phyloP scores from a whole-genome alignment of 2,888 invertebrate genomes.

The Drosophila yooni region DNA sequence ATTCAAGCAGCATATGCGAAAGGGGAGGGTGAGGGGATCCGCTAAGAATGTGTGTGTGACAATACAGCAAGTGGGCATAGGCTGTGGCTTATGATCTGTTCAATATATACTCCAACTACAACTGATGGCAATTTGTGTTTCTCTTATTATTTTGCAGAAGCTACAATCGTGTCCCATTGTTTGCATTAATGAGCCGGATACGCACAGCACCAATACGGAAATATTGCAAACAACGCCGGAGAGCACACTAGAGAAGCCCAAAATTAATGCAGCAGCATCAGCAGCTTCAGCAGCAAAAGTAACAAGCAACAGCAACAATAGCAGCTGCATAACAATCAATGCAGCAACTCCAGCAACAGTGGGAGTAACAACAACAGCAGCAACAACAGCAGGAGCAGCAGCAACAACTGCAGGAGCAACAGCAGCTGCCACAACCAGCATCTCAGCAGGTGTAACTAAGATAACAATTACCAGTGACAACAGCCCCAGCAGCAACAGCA shows the following conservation, averaged over 20 bases:
- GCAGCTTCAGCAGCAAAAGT: constrained; percentile 39
- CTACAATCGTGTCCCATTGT: constrained; percentile 89
- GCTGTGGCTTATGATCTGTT: not conserved
- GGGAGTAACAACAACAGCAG: constrained; percentile 15
- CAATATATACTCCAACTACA: not conserved
- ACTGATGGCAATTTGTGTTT: not conserved
- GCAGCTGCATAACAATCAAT: constrained; percentile 63
- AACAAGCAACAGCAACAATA: constrained; percentile 41
- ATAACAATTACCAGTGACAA: constrained; percentile 69
- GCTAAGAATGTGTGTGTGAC: constrained; percentile 17
- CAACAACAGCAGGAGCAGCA: constrained; percentile 37
- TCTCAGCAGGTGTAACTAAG: constrained; percentile 63
- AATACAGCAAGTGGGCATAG: constrained; percentile 21
- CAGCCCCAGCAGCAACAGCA: constrained; percentile 13
- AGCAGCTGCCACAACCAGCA: constrained; percentile 40
- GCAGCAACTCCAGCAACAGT: constrained; percentile 20
- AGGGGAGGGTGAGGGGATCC: not conserved
- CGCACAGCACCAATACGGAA: constrained; percentile 82
- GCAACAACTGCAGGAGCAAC: constrained; percentile 15
- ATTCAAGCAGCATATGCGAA: not conserved
- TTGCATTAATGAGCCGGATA: constrained; percentile 84
- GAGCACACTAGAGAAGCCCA: constrained; percentile 80
- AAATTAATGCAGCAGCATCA: constrained; percentile 22
- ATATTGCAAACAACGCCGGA: constrained; percentile 79
- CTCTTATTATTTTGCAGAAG: constrained; percentile 86